Percentiles rank a stretch among this genome's conserved stretches.
These are phyloP conservation scores for Crypturellus tataupa DNA, from an alignment of 2,797 vertebrate species.

Conservation along the genomic window DNA sequence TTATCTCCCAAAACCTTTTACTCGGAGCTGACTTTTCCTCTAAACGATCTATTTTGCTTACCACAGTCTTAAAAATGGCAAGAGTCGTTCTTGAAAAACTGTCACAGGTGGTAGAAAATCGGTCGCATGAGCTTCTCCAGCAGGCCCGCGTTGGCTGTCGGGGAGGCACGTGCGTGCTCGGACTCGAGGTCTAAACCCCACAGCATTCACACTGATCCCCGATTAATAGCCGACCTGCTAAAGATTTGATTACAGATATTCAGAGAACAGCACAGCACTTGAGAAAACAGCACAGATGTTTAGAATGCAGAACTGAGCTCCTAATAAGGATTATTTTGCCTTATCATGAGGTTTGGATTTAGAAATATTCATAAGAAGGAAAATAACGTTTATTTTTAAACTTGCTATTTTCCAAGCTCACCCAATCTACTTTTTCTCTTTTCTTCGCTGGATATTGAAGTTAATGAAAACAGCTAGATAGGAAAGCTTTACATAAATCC, in stretches of 20 bases:
- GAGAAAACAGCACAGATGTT: neutral
- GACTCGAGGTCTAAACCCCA: constrained; percentile 26
- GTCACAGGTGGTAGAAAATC: neutral
- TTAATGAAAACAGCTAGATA: neutral
- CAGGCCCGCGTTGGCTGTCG: neutral
- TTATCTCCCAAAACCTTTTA: neutral
- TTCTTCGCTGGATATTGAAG: neutral
- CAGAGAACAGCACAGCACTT: neutral
- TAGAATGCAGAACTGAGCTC: neutral
- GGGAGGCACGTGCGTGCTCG: neutral
- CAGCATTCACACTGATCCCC: neutral
- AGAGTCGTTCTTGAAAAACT: neutral
- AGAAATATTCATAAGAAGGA: neutral
- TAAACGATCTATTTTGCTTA: neutral
- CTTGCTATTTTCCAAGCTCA: neutral
- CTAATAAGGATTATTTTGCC: neutral
- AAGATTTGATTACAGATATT: neutral
- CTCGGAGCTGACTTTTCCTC: neutral
- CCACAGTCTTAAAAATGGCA: neutral
- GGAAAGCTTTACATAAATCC: neutral
- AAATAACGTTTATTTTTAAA: neutral
- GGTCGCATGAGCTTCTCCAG: neutral
- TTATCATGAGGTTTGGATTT: neutral
- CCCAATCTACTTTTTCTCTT: neutral
- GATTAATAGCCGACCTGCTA: neutral